These are phyloP conservation scores for Bhutanitis thaidina DNA, from an alignment of 2,888 invertebrate species.

Conservation along the genomic window DNA sequence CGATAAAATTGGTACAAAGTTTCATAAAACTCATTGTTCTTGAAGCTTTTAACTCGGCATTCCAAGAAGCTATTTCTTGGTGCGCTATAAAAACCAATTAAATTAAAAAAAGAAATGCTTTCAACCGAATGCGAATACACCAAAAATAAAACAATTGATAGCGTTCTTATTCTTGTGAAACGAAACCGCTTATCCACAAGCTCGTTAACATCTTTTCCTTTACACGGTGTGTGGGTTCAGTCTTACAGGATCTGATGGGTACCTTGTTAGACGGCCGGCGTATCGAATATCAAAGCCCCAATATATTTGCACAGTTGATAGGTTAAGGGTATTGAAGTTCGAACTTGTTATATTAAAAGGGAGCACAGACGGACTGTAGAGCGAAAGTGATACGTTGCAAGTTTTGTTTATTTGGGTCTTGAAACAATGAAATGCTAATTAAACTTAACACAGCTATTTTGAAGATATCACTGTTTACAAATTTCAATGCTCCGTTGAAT, in stretches of 20 bases:
- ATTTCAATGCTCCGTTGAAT: too few relatives aligned
- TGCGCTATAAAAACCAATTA: too few relatives aligned
- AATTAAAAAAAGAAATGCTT: too few relatives aligned
- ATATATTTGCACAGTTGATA: slow-evolving; percentile 8
- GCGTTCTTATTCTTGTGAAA: not conserved
- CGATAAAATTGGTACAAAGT: too few relatives aligned
- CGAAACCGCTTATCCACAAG: not conserved
- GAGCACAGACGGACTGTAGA: not conserved
- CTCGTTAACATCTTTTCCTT: slow-evolving; percentile 1
- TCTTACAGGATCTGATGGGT: not conserved
- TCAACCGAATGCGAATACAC: too few relatives aligned
- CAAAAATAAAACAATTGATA: not conserved
- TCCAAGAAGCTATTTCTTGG: too few relatives aligned
- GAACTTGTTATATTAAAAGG: not conserved
- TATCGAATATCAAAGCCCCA: slow-evolving; percentile 11
- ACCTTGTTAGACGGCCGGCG: not conserved
- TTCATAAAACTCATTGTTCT: too few relatives aligned
- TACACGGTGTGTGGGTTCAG: not conserved
- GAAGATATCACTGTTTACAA: not conserved
- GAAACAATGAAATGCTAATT: not conserved
- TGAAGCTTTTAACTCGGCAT: too few relatives aligned
- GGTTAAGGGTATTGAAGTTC: not conserved
- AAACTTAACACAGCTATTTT: not conserved
- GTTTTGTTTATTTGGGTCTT: not conserved
- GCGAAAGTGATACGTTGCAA: not conserved